A percentile compares a stretch with the other conserved stretches of the same genome.
Conservation (phyloP, 2,797 vertebrate genomes). For the Choloepus didactylus region DNA sequence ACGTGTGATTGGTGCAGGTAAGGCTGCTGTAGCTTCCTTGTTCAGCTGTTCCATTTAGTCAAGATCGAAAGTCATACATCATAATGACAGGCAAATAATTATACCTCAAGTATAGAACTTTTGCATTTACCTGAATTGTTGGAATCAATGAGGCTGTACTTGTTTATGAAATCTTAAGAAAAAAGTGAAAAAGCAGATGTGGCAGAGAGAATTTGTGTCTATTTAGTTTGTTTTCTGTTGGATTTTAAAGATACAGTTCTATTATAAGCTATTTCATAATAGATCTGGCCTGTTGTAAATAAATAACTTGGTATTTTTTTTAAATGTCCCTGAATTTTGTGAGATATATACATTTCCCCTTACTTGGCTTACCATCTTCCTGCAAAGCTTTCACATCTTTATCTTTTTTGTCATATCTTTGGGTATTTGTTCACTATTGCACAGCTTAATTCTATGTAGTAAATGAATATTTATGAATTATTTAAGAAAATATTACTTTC, state of each 20-base stretch:
- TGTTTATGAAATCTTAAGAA: constrained; percentile 82
- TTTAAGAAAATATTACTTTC: not conserved
- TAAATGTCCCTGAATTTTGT: not conserved
- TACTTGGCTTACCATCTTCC: not conserved
- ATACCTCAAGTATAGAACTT: constrained; percentile 89
- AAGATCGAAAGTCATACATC: constrained; percentile 91
- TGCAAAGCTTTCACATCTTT: not conserved
- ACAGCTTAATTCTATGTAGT: not conserved
- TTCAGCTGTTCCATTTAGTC: constrained; percentile 89
- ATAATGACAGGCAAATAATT: constrained; percentile 95
- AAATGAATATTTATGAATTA: constrained; percentile 46
- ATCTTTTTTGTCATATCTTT: not conserved
- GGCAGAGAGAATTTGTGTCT: constrained; percentile 71
- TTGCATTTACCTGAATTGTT: constrained; percentile 85
- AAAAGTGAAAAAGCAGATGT: constrained; percentile 64
- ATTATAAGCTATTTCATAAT: constrained; percentile 12
- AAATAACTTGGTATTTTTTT: constrained; percentile 4
- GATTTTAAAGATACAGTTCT: constrained; percentile 66
- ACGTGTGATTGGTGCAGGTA: constrained; percentile 99
- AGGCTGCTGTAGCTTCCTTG: constrained; percentile 90
- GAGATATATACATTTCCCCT: not conserved
- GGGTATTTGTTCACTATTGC: not conserved
- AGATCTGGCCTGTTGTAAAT: not conserved
- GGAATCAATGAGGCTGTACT: constrained; percentile 84
- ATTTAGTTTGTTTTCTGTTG: constrained; percentile 73